phyloP scores from a whole-genome alignment of 2,888 invertebrate genomes.

The Ophion costatus region DNA sequence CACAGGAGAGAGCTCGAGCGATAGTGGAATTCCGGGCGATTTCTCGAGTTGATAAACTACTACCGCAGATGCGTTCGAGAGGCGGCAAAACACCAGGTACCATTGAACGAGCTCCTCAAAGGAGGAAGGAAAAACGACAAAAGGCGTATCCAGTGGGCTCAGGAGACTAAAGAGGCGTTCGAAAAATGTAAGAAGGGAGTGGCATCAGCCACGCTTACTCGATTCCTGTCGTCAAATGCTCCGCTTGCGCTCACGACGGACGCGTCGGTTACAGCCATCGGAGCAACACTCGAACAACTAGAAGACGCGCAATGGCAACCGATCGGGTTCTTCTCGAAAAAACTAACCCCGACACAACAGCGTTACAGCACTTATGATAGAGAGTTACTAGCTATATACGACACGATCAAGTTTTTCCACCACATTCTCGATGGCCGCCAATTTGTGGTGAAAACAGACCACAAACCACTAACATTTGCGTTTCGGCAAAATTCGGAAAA shows the following conservation, averaged over 20 bases:
- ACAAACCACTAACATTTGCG: too few species aligned
- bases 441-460: too few species aligned
- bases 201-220: constrained; percentile 3
- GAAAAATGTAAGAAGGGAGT: constrained; percentile 12
- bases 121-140: constrained; percentile 13
- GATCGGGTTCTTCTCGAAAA: too few species aligned
- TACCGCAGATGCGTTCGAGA: background rate
- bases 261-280: constrained; percentile 23
- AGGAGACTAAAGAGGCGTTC: too few species aligned
- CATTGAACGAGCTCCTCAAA: background rate
- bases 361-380: too few species aligned
- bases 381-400: too few species aligned
- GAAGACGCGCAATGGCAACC: background rate
- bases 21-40: background rate
- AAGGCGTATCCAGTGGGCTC: background rate
- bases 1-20: background rate
- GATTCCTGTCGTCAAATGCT: constrained; percentile 8
- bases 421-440: too few species aligned
- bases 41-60: constrained; percentile 19
- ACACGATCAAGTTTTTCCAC: too few species aligned
- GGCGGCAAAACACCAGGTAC: background rate
- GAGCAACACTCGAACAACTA: constrained; percentile 21
- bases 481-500: too few species aligned
- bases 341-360: too few species aligned
- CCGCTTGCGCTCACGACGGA: constrained; percentile 18